These are phyloP conservation scores for Dinomys branickii DNA, from an alignment of 2,113 vertebrate genomes.

Conservation along the genomic window DNA sequence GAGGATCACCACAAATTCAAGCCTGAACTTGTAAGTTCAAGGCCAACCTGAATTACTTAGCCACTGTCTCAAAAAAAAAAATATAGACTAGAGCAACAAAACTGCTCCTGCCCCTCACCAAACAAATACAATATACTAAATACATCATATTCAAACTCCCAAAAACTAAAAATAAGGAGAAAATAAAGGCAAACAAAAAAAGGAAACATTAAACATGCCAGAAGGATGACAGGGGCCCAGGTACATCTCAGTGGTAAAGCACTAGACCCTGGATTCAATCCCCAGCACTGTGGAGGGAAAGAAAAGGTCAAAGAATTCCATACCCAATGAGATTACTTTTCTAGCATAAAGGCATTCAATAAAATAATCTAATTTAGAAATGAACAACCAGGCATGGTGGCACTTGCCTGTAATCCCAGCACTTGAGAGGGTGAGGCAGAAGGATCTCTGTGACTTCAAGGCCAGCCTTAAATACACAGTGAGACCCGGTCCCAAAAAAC, in stretches of 20 bases:
- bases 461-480: background rate
- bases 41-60: background rate
- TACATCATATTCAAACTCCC: background rate
- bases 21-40: background rate
- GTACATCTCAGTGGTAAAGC: background rate
- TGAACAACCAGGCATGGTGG: background rate
- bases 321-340: background rate
- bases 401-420: background rate
- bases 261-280: background rate
- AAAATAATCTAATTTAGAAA: background rate
- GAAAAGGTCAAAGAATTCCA: background rate
- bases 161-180: background rate
- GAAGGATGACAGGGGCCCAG: background rate
- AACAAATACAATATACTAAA: background rate
- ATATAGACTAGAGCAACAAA: background rate
- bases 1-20: background rate
- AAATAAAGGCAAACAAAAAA: constrained; percentile 1
- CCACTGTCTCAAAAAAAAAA: background rate
- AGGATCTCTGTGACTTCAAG: background rate
- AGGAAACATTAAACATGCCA: background rate
- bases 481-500: background rate
- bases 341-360: background rate
- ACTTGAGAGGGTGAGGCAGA: background rate
- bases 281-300: background rate
- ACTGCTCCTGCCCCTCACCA: background rate